Conservation (phyloP, 2,113 vertebrate species). For the Tupaia tana region DNA sequence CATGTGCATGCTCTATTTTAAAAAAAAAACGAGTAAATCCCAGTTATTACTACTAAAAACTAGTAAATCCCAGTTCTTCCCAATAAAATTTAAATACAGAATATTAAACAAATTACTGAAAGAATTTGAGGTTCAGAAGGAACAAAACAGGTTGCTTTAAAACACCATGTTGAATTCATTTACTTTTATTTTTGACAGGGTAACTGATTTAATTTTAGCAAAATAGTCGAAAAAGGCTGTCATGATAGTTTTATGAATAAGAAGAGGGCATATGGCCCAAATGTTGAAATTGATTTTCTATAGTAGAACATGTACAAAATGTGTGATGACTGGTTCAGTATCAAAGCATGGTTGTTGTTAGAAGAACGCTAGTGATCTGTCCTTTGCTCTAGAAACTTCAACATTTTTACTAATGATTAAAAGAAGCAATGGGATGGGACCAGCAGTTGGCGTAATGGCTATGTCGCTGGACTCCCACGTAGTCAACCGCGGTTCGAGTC, state of each 20-base stretch:
- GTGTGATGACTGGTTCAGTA: neutral
- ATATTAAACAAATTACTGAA: neutral
- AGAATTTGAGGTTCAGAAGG: neutral
- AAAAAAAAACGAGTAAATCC: neutral
- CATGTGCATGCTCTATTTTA: too few relatives aligned
- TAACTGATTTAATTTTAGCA: neutral
- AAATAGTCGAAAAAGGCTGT: neutral
- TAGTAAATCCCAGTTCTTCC: neutral
- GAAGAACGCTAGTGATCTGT: neutral
- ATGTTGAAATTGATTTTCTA: neutral
- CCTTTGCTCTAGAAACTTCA: neutral
- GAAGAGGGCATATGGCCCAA: neutral
- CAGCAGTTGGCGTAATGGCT: too few relatives aligned
- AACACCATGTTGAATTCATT: neutral
- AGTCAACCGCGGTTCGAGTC: too few relatives aligned
- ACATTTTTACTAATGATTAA: neutral
- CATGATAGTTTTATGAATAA: neutral
- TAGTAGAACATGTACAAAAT: neutral
- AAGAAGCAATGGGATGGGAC: neutral
- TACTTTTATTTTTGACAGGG: constrained; percentile 4
- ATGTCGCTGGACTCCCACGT: too few relatives aligned
- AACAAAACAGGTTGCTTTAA: neutral
- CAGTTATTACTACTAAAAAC: neutral
- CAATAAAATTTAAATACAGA: neutral
- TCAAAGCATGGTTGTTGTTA: neutral